Conservation (phyloP, 2,797 vertebrate species). For the Tenualosa thibaudeaui region DNA sequence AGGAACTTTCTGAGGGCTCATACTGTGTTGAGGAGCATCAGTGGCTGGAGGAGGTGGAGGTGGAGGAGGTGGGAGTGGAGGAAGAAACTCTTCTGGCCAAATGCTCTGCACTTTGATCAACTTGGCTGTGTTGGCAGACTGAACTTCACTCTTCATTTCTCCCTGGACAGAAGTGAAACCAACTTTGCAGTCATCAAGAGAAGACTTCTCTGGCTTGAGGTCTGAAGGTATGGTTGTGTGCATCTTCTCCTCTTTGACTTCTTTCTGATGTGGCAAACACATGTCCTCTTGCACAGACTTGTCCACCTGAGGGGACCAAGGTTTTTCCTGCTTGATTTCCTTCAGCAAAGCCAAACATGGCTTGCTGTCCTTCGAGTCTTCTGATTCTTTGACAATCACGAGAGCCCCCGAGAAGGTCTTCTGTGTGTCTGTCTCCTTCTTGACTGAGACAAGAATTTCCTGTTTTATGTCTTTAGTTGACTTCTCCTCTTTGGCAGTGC, state of each 20-base stretch:
- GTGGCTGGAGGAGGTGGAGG: not conserved
- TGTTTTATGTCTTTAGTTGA: not conserved
- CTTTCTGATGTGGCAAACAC: constrained; percentile 43
- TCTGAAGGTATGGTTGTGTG: not conserved
- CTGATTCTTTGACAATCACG: constrained; percentile 1
- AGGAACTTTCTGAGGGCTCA: not conserved
- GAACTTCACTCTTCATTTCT: constrained; percentile 33
- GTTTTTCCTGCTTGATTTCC: constrained; percentile 51
- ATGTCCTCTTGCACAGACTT: constrained; percentile 47
- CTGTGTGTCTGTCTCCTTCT: constrained; percentile 26
- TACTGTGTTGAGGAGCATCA: not conserved
- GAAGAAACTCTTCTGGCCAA: constrained; percentile 42
- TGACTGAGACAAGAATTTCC: constrained; percentile 14
- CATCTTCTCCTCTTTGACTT: constrained; percentile 60
- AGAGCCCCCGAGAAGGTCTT: not conserved
- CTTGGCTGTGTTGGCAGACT: constrained; percentile 16
- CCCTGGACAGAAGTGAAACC: not conserved
- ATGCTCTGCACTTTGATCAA: constrained; percentile 34
- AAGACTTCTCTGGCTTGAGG: constrained; percentile 44
- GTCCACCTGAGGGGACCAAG: constrained; percentile 29
- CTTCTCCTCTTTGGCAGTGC: constrained; percentile 20
- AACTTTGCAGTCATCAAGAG: constrained; percentile 46
- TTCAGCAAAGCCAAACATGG: not conserved
- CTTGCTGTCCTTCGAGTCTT: constrained; percentile 30
- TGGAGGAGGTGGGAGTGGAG: not conserved